Evolutionary conservation across 2,797 vertebrate genomes (phyloP), one percentile per base, ranked within the genome.

Genomic region (Sebastes oblongus): DNA sequence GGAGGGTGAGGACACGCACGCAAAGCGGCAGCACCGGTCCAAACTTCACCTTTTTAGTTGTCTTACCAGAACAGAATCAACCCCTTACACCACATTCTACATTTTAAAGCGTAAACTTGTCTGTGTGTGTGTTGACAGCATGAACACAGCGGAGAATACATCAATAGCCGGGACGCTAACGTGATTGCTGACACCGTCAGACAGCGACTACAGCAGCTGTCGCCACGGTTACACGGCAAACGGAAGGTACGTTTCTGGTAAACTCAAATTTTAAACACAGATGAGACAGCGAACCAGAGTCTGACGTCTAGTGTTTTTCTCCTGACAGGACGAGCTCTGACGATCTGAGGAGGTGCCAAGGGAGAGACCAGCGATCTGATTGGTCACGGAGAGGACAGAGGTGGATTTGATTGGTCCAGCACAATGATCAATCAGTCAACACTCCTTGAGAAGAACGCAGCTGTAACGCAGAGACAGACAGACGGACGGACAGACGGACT

Each of bases 91-190:
- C 18, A n/a, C 8, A n/a, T n/a, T n/a, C 8, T 32, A 59, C 27
- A 29, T 61, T 30, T 64, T 6, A 50, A 50, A 66, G 39, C 0
- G 18, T 66, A 12, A 46, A 27, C 39, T 10, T 55, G 67, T 56
- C 0, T 20, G 24, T 59, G 5, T 70, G 18, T 88, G 62, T 84
- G 9, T 83, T 81, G 74, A 9, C 87, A 99, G 98, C 94, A 93
- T 91, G 96, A 86, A 65, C 86, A 90, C 68, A 91, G 92, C 14
- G 97, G 98, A 3, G 97, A 99, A 66, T 89, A 95, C 34, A 93
- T 99, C 84, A 97, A 98, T 82, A 96, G 96, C 86, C 96, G 96
- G 83, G 97, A 98, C 4, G 95, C 97, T 56, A 95, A 91, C 78
- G 88, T 93, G 46, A 98, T 99, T 8, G 92, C 96, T 36, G 93